Conservation (phyloP, 2,113 vertebrate genomes). For the Acrocephalus kingi region DNA sequence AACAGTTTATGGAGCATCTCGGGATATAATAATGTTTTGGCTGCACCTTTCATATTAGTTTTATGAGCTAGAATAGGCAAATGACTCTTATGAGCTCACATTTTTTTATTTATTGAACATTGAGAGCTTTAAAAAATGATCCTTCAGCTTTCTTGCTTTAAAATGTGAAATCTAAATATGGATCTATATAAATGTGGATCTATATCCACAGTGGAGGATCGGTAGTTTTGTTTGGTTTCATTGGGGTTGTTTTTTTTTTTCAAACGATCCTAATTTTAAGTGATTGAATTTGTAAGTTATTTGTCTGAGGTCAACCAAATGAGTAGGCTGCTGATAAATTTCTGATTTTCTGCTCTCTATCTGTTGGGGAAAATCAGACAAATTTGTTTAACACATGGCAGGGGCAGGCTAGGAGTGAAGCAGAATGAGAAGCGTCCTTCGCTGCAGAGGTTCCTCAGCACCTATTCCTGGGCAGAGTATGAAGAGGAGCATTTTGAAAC, state of each 20-base stretch:
- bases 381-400: neutral
- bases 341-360: neutral
- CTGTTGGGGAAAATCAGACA: neutral
- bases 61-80: neutral
- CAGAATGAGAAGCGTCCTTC: conserved; percentile 80
- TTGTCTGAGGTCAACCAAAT: neutral
- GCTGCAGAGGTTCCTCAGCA: conserved; percentile 88
- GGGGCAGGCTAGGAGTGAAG: conserved; percentile 82
- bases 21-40: neutral
- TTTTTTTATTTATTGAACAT: neutral
- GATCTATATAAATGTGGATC: too few species aligned
- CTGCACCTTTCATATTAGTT: fast-evolving
- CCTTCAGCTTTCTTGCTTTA: neutral
- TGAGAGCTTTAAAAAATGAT: neutral
- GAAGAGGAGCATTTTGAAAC: conserved; percentile 77
- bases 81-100: neutral
- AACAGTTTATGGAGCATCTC: neutral
- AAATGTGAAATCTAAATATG: neutral
- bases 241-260: neutral
- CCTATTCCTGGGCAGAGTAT: conserved; percentile 84
- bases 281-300: neutral
- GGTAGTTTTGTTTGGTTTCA: neutral
- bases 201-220: neutral
- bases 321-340: neutral
- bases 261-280: neutral